Base-by-base conservation (phyloP, 2,888 invertebrate species). In the Clanis bilineata region DNA sequence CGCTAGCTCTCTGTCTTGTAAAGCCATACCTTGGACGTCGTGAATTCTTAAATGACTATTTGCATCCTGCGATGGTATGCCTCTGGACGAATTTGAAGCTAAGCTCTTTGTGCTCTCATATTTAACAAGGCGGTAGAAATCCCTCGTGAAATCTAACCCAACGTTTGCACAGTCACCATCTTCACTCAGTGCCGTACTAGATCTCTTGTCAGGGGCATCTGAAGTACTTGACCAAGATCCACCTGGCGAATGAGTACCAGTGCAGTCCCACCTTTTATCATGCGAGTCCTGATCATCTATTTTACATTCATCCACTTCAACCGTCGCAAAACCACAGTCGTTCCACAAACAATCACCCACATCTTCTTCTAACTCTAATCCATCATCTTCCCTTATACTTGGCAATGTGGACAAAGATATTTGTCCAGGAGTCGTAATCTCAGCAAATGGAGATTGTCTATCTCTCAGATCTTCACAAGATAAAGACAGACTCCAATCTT, bases 71-170 rank as follows among this genome's bases (percentile, higher is more conserved):
- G 93, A 93, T 9, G 94, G 94, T 45, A 94, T 83, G 67, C 94
- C 94, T 77, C 95, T 93, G 60, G 95, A 95, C 51, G 95, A 95
- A 73, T 95, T 95, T 38, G 95, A 95, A 44, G 95, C 96, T 77
- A 96, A 88, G 80, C 96, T 96, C 81, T 95, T 96, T 64, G 95
- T 96, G 84, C 96, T 96, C 80, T 96, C 96, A 77, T 96, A 96
- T 85, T 96, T 96, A 54, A 96, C 96, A 65, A 96, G 93, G 36
- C 96, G 94, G 80, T 96, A 96, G 83, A 96, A 96, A 84, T 96
- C 96, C 66, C 96, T 90, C 4, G 96, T 96, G 74, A 96, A 96
- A 80, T 96, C 95, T 12, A 95, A 93, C 21, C 95, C 95, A 21
- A 95, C 92, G 43, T 94, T 93, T 0, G 95, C 94, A 64, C 95